Evolutionary conservation across 2,113 vertebrate species (phyloP), one percentile per base, ranked within the genome.

Genomic region (Telmatochromis sp.): DNA sequence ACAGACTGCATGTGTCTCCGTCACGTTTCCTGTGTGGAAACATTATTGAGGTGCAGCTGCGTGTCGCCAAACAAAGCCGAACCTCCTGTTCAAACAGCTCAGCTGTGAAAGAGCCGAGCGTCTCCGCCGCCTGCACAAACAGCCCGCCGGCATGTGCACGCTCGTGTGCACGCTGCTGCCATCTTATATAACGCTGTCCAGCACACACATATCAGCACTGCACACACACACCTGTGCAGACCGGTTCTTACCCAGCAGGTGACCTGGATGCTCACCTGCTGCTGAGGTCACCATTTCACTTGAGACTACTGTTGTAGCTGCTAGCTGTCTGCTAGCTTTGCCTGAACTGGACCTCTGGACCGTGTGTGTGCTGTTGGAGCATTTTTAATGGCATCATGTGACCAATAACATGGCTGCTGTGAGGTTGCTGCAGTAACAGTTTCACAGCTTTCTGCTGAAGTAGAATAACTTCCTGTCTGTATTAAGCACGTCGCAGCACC

Each of bases 141-240:
- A 37, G 60, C 37, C 21, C 54, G 2, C 63, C 1, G 5, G 5
- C 1, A 4, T 73, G 68, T 45, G 21, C 45, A 17, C n/a, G 23
- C 11, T 33, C 19, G 7, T 51, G 68, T 53, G 28, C 58, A 80
- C 6, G 35, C 8, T 2, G 4, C 80, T 80, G 49, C 31, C 55
- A 12, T 14, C 87, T 92, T 92, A 89, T 81, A 68, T 89, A 91
- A 92, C 7, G n/a, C 83, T 53, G 80, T 84, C 60, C 87, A 89
- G 15, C 54, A 33, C 80, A 82, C 82, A 86, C 83, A 87, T 47
- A 86, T 68, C 82, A 90, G 68, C 83, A 70, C 60, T 49, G 83
- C 85, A 92, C 80, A 81, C 79, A 73, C 54, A 86, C 68, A 26
- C 40, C 68, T 47, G 21, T 73, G 40, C 40, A 73, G 21, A 45